Base-by-base conservation (phyloP, 2,888 invertebrate species). In the Heterodera filipjevi region DNA sequence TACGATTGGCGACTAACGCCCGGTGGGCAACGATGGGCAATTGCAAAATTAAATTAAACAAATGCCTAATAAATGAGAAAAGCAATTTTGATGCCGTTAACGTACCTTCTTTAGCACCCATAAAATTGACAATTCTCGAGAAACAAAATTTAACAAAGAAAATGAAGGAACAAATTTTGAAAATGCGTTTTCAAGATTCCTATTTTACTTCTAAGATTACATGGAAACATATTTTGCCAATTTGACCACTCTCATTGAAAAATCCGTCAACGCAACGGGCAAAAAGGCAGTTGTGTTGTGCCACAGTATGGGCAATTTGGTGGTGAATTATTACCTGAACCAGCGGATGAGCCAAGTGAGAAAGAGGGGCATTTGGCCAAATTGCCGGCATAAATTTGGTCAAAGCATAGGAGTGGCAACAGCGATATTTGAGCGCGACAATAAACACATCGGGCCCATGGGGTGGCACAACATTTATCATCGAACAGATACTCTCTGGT, bases 401-500 rank as follows among this genome's bases (percentile, higher is more conserved):
- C 6, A 39, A 1, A 10, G 39, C 0, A 12, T 35, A 68, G 68
- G 68, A 68, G 22, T 68, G 68, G 68, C 68, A 68, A 22, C 19
- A 68, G 35, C 32, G 35, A 0, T 68, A 68, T 68, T 35, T 68
- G 68, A 35, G 32, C 33, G 35, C 33, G 33, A 68, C 68, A 32
- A 68, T 68, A 19, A 68, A 68, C 33, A 32, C 32, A 33, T 32
- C 68, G 22, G 19, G 27, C 22, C 68, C 68, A 27, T 68, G 16
- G 19, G 68, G 68, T 3, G 68, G 68, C 68, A 27, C 68, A 59
- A 30, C 59, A 22, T 59, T 59, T 27, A 27, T 59, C 68, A 19
- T 68, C 22, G 68, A 68, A 16, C 68, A 68, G 10, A 68, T 68
- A 19, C 27, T 59, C 10, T 59, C 59, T 59, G 59, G 59, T 59